A percentile compares a stretch with the other conserved stretches of the same genome.
phyloP scores from a whole-genome alignment of 2,888 invertebrate genomes.

The Platycnemis pennipes region DNA sequence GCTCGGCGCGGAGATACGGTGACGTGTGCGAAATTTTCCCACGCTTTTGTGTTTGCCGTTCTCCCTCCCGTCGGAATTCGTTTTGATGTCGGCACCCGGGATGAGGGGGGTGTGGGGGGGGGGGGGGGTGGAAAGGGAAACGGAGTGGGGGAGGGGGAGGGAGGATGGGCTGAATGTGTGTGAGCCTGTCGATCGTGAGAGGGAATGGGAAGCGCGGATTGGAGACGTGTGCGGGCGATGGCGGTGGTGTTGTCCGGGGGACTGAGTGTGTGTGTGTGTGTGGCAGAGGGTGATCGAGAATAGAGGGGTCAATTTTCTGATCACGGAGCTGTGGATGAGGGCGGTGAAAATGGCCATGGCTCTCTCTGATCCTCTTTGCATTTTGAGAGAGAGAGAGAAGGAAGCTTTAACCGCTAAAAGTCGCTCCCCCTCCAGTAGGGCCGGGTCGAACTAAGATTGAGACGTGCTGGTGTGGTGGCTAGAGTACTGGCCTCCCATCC shows the following conservation, averaged over 20 bases:
- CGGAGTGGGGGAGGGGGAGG: not conserved
- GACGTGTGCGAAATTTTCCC: conserved; percentile 18
- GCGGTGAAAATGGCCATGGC: not conserved
- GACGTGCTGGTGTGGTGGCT: too few relatives aligned
- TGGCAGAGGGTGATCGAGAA: not conserved
- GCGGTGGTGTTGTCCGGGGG: not conserved
- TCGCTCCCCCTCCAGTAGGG: too few relatives aligned
- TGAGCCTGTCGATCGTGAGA: not conserved
- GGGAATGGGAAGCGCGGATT: not conserved
- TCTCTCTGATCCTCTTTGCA: not conserved
- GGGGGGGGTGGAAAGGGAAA: not conserved
- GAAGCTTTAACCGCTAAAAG: not conserved
- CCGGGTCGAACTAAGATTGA: too few relatives aligned
- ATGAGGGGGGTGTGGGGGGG: not conserved
- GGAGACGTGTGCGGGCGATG: too few relatives aligned
- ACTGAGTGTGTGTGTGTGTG: not conserved
- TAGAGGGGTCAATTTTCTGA: not conserved
- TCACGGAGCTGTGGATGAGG: not conserved
- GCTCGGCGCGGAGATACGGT: not conserved
- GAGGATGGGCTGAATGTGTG: not conserved
- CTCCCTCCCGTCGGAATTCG: not conserved
- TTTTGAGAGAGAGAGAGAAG: not conserved
- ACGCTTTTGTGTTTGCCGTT: conserved; percentile 1
- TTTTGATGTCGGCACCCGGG: not conserved
- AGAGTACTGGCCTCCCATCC: too few relatives aligned